A percentile compares a stretch with the other conserved stretches of the same genome.
Evolutionary conservation across 2,113 vertebrate genomes (phyloP).

Genomic region (Panthera leo): DNA sequence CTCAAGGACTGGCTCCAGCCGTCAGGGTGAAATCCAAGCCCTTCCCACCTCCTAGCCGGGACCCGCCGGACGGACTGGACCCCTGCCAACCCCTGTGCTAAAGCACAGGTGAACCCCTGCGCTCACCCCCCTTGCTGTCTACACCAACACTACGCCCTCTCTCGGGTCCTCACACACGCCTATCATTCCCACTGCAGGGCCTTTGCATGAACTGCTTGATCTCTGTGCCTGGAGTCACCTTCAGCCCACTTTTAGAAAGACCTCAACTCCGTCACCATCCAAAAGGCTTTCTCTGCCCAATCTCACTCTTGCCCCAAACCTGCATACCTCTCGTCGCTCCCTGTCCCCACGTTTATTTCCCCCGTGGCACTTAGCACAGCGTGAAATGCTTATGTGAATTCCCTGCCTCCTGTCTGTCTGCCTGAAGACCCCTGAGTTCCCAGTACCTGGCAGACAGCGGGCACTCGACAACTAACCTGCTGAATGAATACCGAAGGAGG

Average conservation of each 20-base stretch:
- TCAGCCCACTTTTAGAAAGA: neutral
- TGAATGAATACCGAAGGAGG: neutral
- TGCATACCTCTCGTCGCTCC: neutral
- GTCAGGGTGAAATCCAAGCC: neutral
- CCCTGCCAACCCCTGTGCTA: neutral
- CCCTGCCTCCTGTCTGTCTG: neutral
- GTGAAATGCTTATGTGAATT: neutral
- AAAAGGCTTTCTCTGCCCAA: neutral
- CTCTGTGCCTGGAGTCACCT: neutral
- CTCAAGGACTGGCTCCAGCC: neutral
- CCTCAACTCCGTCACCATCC: neutral
- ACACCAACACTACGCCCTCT: rapidly evolving
- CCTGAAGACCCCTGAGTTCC: neutral
- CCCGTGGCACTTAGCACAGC: rapidly evolving
- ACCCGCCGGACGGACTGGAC: neutral
- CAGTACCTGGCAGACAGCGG: neutral
- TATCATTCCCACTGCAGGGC: neutral
- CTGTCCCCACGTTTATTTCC: neutral
- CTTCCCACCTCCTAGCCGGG: neutral
- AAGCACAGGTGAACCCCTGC: neutral
- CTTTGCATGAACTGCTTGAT: neutral
- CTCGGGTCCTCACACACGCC: neutral
- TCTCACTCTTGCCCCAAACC: neutral
- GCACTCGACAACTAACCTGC: neutral
- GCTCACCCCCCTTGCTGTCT: neutral